Conservation (phyloP, 2,888 invertebrate genomes). For the Hydropsyche betteni region DNA sequence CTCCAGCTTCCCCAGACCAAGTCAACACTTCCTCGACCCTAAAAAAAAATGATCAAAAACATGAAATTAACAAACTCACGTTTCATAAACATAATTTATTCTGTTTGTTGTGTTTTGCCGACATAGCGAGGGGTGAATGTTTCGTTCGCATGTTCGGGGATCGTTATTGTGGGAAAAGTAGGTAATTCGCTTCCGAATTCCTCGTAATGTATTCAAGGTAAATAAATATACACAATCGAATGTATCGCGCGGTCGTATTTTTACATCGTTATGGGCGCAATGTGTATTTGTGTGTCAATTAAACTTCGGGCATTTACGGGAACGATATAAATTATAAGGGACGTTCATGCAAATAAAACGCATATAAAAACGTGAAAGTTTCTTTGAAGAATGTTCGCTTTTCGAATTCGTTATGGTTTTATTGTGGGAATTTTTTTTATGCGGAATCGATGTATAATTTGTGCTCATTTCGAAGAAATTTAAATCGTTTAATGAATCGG, state of each 20-base stretch:
- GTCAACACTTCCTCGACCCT: constrained; percentile 85
- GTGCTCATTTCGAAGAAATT: no score
- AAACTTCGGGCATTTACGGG: no score
- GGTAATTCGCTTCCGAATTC: constrained; percentile 3
- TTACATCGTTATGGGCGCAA: no score
- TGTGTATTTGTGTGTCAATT: no score
- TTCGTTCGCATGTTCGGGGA: constrained; percentile 59
- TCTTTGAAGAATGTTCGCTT: no score
- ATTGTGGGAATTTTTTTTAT: no score
- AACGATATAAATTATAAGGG: no score
- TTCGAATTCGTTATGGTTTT: no score
- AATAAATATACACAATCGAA: not conserved
- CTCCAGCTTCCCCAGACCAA: constrained; percentile 90
- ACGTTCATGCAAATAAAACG: no score
- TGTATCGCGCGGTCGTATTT: not conserved
- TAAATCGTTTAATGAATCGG: no score
- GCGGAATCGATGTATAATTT: no score
- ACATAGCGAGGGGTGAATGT: not conserved
- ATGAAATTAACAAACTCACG: not conserved
- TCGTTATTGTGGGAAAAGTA: constrained; percentile 52
- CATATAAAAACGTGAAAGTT: no score
- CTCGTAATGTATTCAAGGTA: constrained; percentile 4
- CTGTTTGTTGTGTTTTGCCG: constrained; percentile 17
- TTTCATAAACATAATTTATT: not conserved
- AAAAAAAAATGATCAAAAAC: constrained; percentile 49